Conservation (phyloP, 2,113 vertebrate species). For the Dunckerocampus dactyliophorus region DNA sequence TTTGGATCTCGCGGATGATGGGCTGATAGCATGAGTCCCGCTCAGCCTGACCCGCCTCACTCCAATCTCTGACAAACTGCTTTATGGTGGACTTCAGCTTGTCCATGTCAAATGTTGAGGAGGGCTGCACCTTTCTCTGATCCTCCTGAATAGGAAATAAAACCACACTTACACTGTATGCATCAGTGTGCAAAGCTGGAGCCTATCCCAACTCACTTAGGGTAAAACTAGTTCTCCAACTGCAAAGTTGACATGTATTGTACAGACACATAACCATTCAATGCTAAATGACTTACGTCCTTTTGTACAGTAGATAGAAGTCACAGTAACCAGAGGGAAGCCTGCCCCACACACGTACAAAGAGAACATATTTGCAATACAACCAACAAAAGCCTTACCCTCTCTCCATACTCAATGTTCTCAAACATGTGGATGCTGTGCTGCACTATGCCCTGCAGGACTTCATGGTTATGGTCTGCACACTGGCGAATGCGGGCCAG, state of each 20-base stretch:
- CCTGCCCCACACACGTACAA: neutral
- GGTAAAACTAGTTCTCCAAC: neutral
- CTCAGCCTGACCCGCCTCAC: conserved; percentile 85
- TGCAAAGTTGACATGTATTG: neutral
- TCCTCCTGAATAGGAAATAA: conserved; percentile 49
- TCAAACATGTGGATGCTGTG: conserved; percentile 97
- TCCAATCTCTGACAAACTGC: conserved; percentile 99
- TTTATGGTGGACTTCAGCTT: conserved; percentile 98
- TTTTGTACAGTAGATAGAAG: neutral
- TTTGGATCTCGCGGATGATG: conserved; percentile 90
- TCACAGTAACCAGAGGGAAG: neutral
- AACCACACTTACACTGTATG: neutral
- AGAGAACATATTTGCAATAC: neutral
- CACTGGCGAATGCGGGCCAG: conserved; percentile 84
- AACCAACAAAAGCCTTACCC: conserved; percentile 73
- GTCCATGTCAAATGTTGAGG: conserved; percentile 99
- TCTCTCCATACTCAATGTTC: conserved; percentile 92
- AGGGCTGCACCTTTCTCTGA: conserved; percentile 77
- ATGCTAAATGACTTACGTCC: neutral
- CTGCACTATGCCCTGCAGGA: conserved; percentile 86
- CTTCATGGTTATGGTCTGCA: conserved; percentile 89
- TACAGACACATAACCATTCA: neutral
- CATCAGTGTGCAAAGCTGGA: neutral
- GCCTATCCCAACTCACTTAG: neutral
- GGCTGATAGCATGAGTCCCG: conserved; percentile 93